Base-by-base conservation (phyloP, 2,797 vertebrate genomes). In the Melanotaenia nigrans region DNA sequence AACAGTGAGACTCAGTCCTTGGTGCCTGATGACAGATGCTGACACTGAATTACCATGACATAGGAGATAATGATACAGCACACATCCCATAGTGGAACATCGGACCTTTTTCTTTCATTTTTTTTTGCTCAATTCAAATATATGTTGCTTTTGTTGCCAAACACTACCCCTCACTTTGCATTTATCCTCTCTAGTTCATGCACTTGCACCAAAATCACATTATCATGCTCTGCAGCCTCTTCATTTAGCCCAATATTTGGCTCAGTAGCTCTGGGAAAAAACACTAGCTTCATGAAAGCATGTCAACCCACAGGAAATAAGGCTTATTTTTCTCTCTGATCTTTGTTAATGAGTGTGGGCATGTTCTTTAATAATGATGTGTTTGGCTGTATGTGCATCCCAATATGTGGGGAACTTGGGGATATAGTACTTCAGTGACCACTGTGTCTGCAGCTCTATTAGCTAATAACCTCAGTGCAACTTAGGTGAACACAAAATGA, bases 391-490 rank as follows among this genome's bases (percentile, higher is more conserved):
- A 45, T 76, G 66, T 7, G 35, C 54, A 25, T 70, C 30, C 20
- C 36, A 51, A 3, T 65, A 4, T 40, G 28, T 14, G 49, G 78
- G 78, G 57, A 80, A 61, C 63, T 54, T 22, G 58, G 40, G 73
- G 64, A 68, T 67, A 30, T 51, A 45, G 70, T 51, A 67, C 70
- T 84, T 82, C 55, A 77, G 78, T 69, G 77, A 32, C 81, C 58
- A 47, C 75, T 81, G 72, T 45, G 24, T 85, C 77, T 80, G 77
- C 13, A 49, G 64, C 66, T 84, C 72, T 81, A 78, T 85, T 82
- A 86, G 79, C 86, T 83, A 77, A 91, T 91, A 89, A 88, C 85
- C 78, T 77, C 73, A 35, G 65, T 76, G 73, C 75, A 79, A 65
- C 65, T 66, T 78, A 83, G 85, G 87, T 86, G 85, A 87, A 86